A percentile compares a stretch with the other conserved stretches of the same genome.
These are phyloP conservation scores for Microcebus griseorufus DNA, from an alignment of 2,113 vertebrate species.

Conservation along the genomic window DNA sequence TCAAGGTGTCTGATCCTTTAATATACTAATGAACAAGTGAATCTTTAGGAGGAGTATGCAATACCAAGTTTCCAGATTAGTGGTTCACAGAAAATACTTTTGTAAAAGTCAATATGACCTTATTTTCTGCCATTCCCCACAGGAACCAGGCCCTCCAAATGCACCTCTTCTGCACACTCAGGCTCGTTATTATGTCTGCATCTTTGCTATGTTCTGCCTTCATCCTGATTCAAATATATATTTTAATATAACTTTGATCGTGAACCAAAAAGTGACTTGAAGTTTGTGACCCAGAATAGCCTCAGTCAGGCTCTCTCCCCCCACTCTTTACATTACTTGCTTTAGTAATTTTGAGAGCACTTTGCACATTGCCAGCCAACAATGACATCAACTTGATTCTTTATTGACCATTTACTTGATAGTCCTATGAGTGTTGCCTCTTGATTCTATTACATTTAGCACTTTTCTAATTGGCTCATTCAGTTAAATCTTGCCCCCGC, in stretches of 20 bases:
- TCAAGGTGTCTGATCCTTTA: background rate
- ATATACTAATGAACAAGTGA: background rate
- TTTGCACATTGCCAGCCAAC: background rate
- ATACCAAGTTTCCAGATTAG: background rate
- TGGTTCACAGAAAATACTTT: background rate
- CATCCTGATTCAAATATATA: background rate
- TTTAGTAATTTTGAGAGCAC: background rate
- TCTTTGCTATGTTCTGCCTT: background rate
- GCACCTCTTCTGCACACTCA: rapidly evolving
- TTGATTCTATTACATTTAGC: background rate
- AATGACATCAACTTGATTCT: background rate
- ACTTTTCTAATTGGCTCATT: background rate
- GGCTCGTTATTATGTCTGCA: background rate
- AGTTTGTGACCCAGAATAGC: background rate
- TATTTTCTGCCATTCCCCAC: background rate
- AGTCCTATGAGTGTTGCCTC: background rate
- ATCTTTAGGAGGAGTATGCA: background rate
- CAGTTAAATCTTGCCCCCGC: background rate
- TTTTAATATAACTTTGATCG: background rate
- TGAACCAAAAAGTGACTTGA: background rate
- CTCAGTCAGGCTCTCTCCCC: background rate
- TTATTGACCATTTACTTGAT: background rate
- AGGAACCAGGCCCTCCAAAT: background rate
- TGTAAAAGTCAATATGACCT: background rate
- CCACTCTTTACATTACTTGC: background rate